Base-by-base conservation (phyloP, 2,888 invertebrate species). In the Lasioglossum pauxillum region DNA sequence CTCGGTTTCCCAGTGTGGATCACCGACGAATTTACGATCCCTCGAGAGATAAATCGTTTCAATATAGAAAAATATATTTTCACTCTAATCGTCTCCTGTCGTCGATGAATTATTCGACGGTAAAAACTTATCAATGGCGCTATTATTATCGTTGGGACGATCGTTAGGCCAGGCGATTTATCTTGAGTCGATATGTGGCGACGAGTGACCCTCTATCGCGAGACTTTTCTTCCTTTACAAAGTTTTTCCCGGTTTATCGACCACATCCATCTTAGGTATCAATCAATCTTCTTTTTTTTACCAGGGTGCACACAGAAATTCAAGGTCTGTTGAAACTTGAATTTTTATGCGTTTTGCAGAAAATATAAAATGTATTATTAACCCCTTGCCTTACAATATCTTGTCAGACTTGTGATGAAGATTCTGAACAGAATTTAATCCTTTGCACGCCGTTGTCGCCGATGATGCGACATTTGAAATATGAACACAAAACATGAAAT, bases 121-220 rank as follows among this genome's bases (percentile, higher is more conserved):
- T 19, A 49, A 49, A 49, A 53, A 41, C 23, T 83, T 46, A 53
- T 23, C 35, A 41, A 71, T n/a, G 14, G 16, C 2, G 19, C 49
- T 35, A 27, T 35, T 38, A 74, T 75, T 82, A 44, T 75, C 76
- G 38, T 23, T 10, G 0, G 44, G 16, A 41, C 35, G 31, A 74
- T 3, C 8, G 31, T 38, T 74, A 31, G 49, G 19, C 7, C 2
- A 14, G 35, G 19, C 44, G 31, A 41, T 19, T 87, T 88, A 88
- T 88, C 87, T 8, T 87, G 82, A 23, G 80, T 83, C 82, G 88
- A 85, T 87, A 87, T 16, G 23, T 49, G 19, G 12, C n/a, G 57
- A 49, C 57, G 41, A 35, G 8, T 10, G 38, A 57, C n/a, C 38
- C 31, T 44, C 67, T 72, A 73, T 67, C 72, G 16, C 53, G n/a